These are phyloP conservation scores for Shargacucullia verbasci DNA, from an alignment of 2,888 invertebrate species.

Conservation along the genomic window DNA sequence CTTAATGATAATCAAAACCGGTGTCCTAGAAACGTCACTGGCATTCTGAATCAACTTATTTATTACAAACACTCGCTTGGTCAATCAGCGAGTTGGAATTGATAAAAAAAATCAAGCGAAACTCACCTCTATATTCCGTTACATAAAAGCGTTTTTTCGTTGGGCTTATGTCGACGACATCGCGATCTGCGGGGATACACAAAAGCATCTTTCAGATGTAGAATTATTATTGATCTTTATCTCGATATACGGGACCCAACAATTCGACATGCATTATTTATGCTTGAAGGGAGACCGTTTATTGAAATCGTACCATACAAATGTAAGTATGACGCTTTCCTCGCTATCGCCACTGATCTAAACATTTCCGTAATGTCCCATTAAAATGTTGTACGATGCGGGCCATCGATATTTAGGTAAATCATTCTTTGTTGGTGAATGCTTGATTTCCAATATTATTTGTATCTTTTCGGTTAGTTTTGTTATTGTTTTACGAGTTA, in stretches of 20 bases:
- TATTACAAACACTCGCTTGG: conserved; percentile 51
- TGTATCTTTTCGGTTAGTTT: too few relatives aligned
- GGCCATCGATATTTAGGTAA: conserved; percentile 52
- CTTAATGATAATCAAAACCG: conserved; percentile 57
- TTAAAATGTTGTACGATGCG: conserved; percentile 67
- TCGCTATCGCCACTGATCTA: conserved; percentile 59
- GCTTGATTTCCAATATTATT: conserved; percentile 17
- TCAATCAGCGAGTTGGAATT: conserved; percentile 53
- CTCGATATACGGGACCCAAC: conserved; percentile 67
- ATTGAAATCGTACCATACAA: conserved; percentile 84
- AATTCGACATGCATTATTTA: conserved; percentile 87
- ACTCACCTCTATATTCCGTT: conserved; percentile 18
- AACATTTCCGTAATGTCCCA: conserved; percentile 59
- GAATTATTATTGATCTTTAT: conserved; percentile 77
- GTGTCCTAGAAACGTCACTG: conserved; percentile 60
- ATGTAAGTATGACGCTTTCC: conserved; percentile 64
- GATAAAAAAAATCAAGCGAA: conserved; percentile 7
- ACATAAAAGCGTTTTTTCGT: conserved; percentile 30
- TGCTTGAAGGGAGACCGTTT: conserved; percentile 78
- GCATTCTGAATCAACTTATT: conserved; percentile 51
- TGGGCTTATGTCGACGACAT: conserved; percentile 22
- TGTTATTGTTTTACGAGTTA: too few relatives aligned
- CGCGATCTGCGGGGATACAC: conserved; percentile 46
- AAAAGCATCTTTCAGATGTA: conserved; percentile 62
- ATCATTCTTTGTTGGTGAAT: conserved; percentile 40